These are phyloP conservation scores for Phylloscopus collybita DNA, from an alignment of 2,797 vertebrate genomes.

Conservation along the genomic window DNA sequence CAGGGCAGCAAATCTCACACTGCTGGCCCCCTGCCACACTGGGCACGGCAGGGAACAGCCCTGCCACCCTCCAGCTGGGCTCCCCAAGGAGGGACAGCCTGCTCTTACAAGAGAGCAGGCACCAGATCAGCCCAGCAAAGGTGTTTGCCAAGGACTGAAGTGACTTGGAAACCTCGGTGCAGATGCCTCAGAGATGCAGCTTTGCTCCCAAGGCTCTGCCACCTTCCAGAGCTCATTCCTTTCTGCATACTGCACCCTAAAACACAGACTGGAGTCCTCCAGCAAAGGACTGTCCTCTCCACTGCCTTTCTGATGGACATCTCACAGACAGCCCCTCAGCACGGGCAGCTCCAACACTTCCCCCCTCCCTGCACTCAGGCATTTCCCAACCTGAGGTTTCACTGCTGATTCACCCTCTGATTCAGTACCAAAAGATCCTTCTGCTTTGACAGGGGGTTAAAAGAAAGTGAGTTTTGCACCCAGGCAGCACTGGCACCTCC, in stretches of 20 bases:
- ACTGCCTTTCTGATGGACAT: neutral
- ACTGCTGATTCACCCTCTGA: conserved; percentile 28
- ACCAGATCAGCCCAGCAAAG: accelerated
- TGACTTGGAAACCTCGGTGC: neutral
- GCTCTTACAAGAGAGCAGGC: neutral
- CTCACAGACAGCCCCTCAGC: neutral
- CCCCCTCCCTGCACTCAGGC: neutral
- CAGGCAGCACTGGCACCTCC: neutral
- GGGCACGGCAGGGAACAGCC: neutral
- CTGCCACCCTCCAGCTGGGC: neutral
- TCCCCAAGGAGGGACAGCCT: neutral
- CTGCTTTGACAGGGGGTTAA: neutral
- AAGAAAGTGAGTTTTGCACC: neutral
- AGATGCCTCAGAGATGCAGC: neutral
- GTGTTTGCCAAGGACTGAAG: neutral
- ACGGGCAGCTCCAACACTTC: neutral
- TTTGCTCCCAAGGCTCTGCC: neutral
- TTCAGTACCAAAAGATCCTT: neutral
- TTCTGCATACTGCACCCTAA: neutral
- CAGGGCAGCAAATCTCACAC: neutral
- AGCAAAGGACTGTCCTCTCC: neutral
- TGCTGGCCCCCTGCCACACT: neutral
- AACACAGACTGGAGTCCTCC: neutral
- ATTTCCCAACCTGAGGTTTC: neutral
- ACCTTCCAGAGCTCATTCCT: neutral